Evolutionary conservation across 2,797 vertebrate species (phyloP), one percentile per base, ranked within the genome.

Genomic region (Nyctalus aviator): DNA sequence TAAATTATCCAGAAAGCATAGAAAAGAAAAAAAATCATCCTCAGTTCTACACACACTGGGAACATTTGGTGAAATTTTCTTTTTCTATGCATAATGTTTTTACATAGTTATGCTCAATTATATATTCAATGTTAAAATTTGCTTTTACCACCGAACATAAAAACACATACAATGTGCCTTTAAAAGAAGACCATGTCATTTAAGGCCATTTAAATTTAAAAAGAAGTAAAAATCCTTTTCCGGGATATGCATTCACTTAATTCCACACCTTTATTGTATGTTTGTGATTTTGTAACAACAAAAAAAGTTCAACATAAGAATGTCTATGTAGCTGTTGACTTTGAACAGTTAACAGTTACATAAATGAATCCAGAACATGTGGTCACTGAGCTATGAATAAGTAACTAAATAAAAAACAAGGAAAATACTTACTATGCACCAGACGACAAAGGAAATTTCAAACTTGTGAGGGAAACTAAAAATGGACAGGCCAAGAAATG

Each of bases 391-490:
- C 79, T 96, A 91, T 71, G 85, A 95, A 85, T 90, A 96, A 94
- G 66, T 64, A 79, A 81, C 91, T 95, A 94, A 94, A 95, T 81
- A 59, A 93, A 94, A 93, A 96, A 87, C 75, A 88, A 97, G 90
- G 76, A 84, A 96, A 96, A 94, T 97, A 99, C 99, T 98, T 98
- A 99, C 99, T 96, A 99, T 99, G 98, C 99, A 99, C 99, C 99
- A 99, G 98, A 99, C 99, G 98, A 99, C 99, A 96, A 99, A 99
- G 85, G 99, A 99, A 95, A 99, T 98, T 98, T 99, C 99, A 98
- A 99, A 99, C 88, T 99, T 99, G 98, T 99, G 99, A 95, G 99
- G 99, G 96, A 99, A 99, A 98, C 99, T 99, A 98, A 99, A 99
- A 98, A 99, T 99, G 55, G 99, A 99, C 93, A 99, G 98, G 69